These are phyloP conservation scores for Labia minor DNA, from an alignment of 2,888 invertebrate species.

Conservation along the genomic window DNA sequence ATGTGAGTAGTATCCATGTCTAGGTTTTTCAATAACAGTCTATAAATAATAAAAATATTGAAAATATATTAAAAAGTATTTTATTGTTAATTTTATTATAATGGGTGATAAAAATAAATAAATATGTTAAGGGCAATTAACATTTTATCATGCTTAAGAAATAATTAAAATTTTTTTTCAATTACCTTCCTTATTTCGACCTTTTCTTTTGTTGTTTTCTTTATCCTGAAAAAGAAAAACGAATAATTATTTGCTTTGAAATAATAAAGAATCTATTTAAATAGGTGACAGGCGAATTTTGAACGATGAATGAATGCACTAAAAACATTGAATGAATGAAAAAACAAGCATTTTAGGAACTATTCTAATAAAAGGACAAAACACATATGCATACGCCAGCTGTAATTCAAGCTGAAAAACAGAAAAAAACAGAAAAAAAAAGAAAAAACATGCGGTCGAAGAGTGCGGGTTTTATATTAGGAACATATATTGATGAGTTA, in stretches of 20 bases:
- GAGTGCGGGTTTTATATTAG: not conserved
- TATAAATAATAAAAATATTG: too few relatives aligned
- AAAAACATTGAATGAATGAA: not conserved
- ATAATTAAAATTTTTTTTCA: not conserved
- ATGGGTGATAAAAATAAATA: too few relatives aligned
- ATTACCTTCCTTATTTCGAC: conserved; percentile 83
- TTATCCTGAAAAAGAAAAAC: conserved; percentile 57
- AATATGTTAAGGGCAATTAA: too few relatives aligned
- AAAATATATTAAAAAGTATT: too few relatives aligned
- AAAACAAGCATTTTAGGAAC: not conserved
- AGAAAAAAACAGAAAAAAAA: conserved; percentile 16
- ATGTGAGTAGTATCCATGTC: too few relatives aligned
- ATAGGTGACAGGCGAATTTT: not conserved
- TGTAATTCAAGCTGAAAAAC: conserved; percentile 16
- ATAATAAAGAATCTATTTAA: not conserved
- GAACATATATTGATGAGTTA: not conserved
- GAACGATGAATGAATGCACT: conserved; percentile 13
- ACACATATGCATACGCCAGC: conserved; percentile 15
- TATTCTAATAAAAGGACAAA: not conserved
- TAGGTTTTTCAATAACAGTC: too few relatives aligned
- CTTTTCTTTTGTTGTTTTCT: conserved; percentile 69
- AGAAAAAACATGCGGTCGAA: not conserved
- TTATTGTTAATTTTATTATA: too few relatives aligned
- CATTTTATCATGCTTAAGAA: too few relatives aligned
- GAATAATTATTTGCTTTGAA: conserved; percentile 19